Evolutionary conservation across 2,888 invertebrate species (phyloP), one percentile per base, ranked within the genome.

Genomic region (Petrolisthes manimaculis): DNA sequence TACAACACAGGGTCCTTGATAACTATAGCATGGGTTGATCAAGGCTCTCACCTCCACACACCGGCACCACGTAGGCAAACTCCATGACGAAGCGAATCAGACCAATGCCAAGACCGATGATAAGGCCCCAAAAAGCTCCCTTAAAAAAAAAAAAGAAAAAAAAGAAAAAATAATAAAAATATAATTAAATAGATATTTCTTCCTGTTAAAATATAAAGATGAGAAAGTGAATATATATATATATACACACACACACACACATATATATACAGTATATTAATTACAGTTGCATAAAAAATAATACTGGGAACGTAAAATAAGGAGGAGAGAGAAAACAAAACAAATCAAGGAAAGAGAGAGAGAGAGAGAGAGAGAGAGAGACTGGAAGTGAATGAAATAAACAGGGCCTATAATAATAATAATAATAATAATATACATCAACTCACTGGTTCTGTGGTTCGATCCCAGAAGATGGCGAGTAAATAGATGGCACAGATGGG

Each of bases 51-150:
- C 84, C 91, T 14, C 93, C 93, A 91, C 94, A 94, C 0, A 93
- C 91, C 0, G 93, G 93, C 14, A 92, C 92, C 2, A 92, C 90
- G 92, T 93, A 94, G 14, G 93, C 91, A 91, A 94, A 94, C 92
- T 94, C 94, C 93, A 94, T 92, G 55, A 93, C 92, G 91, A 94
- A 94, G 61, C 94, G 92, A 21, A 93, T 92, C 0, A 93, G 85
- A 21, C 94, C 94, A 56, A 94, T 92, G 9, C 93, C 92, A 12
- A 94, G 92, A 0, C 94, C 94, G 12, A 93, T 91, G 93, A 95
- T 94, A 53, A 94, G 92, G 12, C 94, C 94, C 93, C 93, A 94
- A 92, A 95, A 94, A 0, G 94, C 94, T 8, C 94, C 94, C 94
- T 94, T 92, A n/a, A n/a, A n/a, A 61, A 14, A 14, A 61, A 14